Evolutionary conservation across 2,113 vertebrate species (phyloP).

Genomic region (Marmota monax): DNA sequence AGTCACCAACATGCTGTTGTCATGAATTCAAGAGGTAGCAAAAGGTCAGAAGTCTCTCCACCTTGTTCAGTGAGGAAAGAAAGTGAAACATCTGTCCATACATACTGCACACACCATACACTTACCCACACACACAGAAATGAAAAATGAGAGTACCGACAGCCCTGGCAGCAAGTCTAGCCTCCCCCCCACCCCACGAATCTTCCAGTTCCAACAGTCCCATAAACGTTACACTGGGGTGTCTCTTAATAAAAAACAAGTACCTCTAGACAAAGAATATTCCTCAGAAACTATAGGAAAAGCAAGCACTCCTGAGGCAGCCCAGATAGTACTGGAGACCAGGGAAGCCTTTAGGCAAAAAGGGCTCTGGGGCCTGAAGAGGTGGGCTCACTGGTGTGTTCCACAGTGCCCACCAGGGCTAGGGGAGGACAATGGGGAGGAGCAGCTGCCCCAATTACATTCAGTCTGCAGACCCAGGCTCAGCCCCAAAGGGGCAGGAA

Average conservation of each 20-base stretch:
- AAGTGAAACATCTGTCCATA: constrained; percentile 88
- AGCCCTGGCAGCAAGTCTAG: constrained; percentile 88
- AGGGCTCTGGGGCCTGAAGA: constrained; percentile 67
- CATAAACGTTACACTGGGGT: constrained; percentile 91
- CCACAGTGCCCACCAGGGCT: constrained; percentile 45
- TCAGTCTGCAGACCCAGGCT: constrained; percentile 85
- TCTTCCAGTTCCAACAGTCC: constrained; percentile 96
- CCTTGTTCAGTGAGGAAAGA: constrained; percentile 74
- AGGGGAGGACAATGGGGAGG: neutral
- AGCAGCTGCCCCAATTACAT: constrained; percentile 75
- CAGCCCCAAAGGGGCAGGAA: constrained; percentile 60
- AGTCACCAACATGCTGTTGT: constrained; percentile 92
- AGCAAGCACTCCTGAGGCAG: constrained; percentile 76
- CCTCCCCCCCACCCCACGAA: constrained; percentile 87
- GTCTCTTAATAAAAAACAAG: constrained; percentile 93
- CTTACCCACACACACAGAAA: constrained; percentile 84
- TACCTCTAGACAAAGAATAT: constrained; percentile 92
- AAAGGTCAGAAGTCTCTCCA: constrained; percentile 85
- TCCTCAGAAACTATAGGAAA: constrained; percentile 87
- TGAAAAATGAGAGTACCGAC: constrained; percentile 90
- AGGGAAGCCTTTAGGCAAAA: constrained; percentile 81
- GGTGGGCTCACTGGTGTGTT: constrained; percentile 1
- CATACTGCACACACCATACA: constrained; percentile 82
- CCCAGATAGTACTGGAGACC: constrained; percentile 64
- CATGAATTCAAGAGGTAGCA: constrained; percentile 97